Base-by-base conservation (phyloP, 2,113 vertebrate genomes). In the Brachypteracias leptosomus region DNA sequence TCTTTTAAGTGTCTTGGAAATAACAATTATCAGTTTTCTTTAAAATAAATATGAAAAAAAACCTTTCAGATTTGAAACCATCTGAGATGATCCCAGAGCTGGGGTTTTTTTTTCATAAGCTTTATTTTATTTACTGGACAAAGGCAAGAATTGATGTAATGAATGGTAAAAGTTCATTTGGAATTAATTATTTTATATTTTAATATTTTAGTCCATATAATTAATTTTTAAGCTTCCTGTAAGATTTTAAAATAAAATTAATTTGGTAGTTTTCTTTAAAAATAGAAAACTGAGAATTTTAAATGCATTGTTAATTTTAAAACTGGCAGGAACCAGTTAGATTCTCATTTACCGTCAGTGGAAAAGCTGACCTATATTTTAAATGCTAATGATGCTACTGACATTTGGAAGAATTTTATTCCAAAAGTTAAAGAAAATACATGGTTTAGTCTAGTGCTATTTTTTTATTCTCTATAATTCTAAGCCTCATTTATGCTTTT, bases 331-430 rank as follows among this genome's bases (percentile, higher is more conserved):
- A 96, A 86, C 25, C 6, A 54, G 38, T 89, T 55, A 58, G 61
- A n/a, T 84, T 47, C 66, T 89, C 47, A 75, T 84, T 93, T 92
- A 76, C 72, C 84, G 92, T 61, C 71, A 75, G 52, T 67, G 78
- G 46, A 71, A 28, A 77, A 70, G 13, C 26, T 94, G 46, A 67
- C 70, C 68, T 85, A 38, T 90, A 28, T 85, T 92, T 86, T 87
- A 96, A 90, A 93, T 95, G 75, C 49, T 96, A 96, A 94, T 25
- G 47, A 80, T 70, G 35, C 33, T 90, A 65, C 11, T 89, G 74
- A 58, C 62, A 89, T 93, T 97, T 94, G 46, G 25, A 89, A 40
- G 71, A 78, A 76, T 61, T 94, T 90, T 93, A 95, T 97, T 51
- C n/a, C 47, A 86, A 93, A 90, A 90, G 68, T 90, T 92, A 85